A percentile compares a stretch with the other conserved stretches of the same genome.
These are phyloP conservation scores for Heteromyza rotundicornis DNA, from an alignment of 2,888 invertebrate species.

Conservation along the genomic window DNA sequence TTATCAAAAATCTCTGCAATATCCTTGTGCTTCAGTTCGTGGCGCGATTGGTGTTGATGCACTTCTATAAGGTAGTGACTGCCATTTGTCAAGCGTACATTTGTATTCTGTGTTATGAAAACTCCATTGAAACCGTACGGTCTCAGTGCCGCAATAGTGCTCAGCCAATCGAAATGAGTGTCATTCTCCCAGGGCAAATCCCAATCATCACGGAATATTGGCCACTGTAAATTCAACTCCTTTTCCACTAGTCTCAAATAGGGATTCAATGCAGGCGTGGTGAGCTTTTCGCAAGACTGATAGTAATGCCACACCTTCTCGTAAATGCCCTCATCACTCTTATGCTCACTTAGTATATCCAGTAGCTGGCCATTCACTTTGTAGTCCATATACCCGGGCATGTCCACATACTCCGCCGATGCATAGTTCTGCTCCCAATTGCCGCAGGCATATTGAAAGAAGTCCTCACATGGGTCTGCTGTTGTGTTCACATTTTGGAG, in stretches of 20 bases:
- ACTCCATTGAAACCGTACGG: conserved; percentile 45
- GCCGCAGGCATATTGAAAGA: conserved; percentile 49
- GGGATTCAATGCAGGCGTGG: conserved; percentile 39
- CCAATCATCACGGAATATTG: conserved; percentile 41
- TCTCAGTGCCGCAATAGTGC: conserved; percentile 39
- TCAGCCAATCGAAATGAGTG: conserved; percentile 46
- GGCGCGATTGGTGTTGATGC: conserved; percentile 32
- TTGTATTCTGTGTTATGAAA: conserved; percentile 42
- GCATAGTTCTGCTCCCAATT: conserved; percentile 45
- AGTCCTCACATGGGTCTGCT: conserved; percentile 48
- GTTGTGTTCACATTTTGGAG: conserved; percentile 39
- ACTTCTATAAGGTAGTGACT: conserved; percentile 43
- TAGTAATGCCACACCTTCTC: conserved; percentile 37
- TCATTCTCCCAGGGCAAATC: conserved; percentile 41
- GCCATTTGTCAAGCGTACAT: conserved; percentile 43
- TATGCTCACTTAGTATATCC: conserved; percentile 25
- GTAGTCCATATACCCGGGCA: conserved; percentile 51
- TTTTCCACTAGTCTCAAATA: conserved; percentile 38
- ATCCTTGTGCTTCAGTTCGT: conserved; percentile 22
- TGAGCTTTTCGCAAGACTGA: conserved; percentile 38
- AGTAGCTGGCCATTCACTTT: conserved; percentile 42
- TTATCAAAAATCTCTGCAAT: conserved; percentile 33
- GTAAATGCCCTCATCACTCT: conserved; percentile 26
- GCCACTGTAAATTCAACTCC: conserved; percentile 45
- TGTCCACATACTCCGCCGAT: conserved; percentile 41